Percentiles rank a stretch among this genome's conserved stretches.
Evolutionary conservation across 64 coral and sea anemone genomes (phyloP).

Genomic region (Montipora foliosa): DNA sequence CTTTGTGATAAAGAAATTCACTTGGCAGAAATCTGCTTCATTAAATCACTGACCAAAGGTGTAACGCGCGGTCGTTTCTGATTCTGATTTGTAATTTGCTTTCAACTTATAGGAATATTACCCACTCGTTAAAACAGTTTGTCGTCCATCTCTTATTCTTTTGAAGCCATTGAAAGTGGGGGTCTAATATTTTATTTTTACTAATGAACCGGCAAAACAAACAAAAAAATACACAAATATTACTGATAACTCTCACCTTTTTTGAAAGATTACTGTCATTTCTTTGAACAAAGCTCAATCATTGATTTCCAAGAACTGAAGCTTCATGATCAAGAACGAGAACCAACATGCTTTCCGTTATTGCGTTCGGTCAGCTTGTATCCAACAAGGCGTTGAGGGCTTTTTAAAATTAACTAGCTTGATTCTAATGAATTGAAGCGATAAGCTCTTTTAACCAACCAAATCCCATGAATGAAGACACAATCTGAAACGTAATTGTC

Average conservation of each 20-base stretch:
- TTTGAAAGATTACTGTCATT: not conserved
- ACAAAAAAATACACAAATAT: not conserved
- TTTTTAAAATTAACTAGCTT: constrained; percentile 16
- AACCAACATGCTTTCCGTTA: not conserved
- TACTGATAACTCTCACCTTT: not conserved
- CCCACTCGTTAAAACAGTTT: constrained; percentile 2
- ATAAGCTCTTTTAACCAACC: not conserved
- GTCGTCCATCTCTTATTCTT: constrained; percentile 19
- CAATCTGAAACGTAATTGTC: not conserved
- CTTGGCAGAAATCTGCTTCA: not conserved
- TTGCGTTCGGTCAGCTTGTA: not conserved
- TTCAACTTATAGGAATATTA: not conserved
- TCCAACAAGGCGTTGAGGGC: not conserved
- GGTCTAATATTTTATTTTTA: not conserved
- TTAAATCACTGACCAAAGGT: not conserved
- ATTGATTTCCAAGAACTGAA: too few relatives aligned
- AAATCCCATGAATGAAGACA: not conserved
- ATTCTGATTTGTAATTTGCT: not conserved
- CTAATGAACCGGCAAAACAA: not conserved
- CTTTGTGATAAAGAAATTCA: not conserved
- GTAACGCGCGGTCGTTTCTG: not conserved
- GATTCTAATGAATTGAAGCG: not conserved
- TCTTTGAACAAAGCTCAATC: not conserved
- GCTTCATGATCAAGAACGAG: too few relatives aligned
- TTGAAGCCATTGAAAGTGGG: not conserved